These are phyloP conservation scores for Thecophora atra DNA, from an alignment of 2,888 invertebrate species.

Conservation along the genomic window DNA sequence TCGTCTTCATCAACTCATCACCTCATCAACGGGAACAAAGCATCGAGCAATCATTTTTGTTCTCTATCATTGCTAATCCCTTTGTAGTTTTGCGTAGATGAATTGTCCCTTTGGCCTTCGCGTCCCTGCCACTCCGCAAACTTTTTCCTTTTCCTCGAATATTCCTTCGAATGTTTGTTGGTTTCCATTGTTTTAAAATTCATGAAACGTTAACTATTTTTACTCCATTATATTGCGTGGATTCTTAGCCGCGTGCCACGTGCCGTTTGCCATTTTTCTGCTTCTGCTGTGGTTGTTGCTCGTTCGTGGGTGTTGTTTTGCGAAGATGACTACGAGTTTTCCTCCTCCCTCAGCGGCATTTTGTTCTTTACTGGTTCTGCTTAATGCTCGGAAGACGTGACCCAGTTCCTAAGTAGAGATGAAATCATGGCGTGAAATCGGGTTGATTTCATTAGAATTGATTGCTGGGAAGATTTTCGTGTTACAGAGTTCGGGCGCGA, in stretches of 20 bases:
- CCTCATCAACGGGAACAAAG: slow-evolving; percentile 5
- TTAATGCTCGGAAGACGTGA: slow-evolving; percentile 24
- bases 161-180: slow-evolving; percentile 8
- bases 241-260: not conserved
- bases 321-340: not conserved
- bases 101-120: not conserved
- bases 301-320: not conserved
- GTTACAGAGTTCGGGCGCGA: not conserved
- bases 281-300: not conserved
- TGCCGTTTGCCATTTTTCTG: not conserved
- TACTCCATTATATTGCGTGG: slow-evolving; percentile 21
- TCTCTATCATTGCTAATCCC: not conserved
- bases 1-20: slow-evolving; percentile 4
- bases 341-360: not conserved
- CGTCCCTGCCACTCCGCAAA: slow-evolving; percentile 5
- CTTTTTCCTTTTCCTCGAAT: not conserved
- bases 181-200: slow-evolving; percentile 35
- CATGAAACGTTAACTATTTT: slow-evolving; percentile 32
- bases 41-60: not conserved
- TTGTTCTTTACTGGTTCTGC: slow-evolving; percentile 15
- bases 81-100: not conserved
- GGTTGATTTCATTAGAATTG: slow-evolving; percentile 31
- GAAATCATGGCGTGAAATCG: not conserved
- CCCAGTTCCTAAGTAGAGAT: slow-evolving; percentile 22
- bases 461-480: slow-evolving; percentile 1